Evolutionary conservation across 2,888 invertebrate species (phyloP).

Genomic region (Vannuccia rotundouncinata): DNA sequence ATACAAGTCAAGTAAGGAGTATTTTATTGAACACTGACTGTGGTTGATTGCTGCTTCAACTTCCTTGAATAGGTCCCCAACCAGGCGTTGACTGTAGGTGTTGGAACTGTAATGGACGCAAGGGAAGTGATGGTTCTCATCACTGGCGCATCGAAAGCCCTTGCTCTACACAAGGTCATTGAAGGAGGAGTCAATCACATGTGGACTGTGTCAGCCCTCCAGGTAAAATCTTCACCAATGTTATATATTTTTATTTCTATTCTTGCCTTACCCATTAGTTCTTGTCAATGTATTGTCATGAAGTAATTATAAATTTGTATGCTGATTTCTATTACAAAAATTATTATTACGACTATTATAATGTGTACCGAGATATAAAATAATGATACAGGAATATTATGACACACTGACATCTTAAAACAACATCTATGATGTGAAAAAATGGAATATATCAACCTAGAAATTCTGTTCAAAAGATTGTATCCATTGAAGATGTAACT

Average conservation of each 20-base stretch:
- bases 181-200: slow-evolving; percentile 98
- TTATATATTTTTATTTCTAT: neutral
- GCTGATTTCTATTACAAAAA: too few species aligned
- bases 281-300: too few species aligned
- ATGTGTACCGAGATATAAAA: too few species aligned
- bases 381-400: too few species aligned
- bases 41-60: neutral
- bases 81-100: slow-evolving; percentile 91
- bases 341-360: too few species aligned
- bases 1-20: slow-evolving; percentile 61
- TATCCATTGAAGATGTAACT: too few species aligned
- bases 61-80: slow-evolving; percentile 61
- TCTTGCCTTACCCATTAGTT: neutral
- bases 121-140: slow-evolving; percentile 93
- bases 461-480: too few species aligned
- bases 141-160: slow-evolving; percentile 88
- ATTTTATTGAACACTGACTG: neutral
- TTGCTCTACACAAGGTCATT: slow-evolving; percentile 91
- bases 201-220: slow-evolving; percentile 99
- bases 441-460: too few species aligned
- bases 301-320: too few species aligned
- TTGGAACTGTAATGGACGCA: slow-evolving; percentile 97
- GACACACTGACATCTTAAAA: too few species aligned
- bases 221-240: slow-evolving; percentile 53
- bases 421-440: too few species aligned